These are phyloP conservation scores for Coluber constrictor DNA, from an alignment of 2,797 vertebrate species.

Conservation along the genomic window DNA sequence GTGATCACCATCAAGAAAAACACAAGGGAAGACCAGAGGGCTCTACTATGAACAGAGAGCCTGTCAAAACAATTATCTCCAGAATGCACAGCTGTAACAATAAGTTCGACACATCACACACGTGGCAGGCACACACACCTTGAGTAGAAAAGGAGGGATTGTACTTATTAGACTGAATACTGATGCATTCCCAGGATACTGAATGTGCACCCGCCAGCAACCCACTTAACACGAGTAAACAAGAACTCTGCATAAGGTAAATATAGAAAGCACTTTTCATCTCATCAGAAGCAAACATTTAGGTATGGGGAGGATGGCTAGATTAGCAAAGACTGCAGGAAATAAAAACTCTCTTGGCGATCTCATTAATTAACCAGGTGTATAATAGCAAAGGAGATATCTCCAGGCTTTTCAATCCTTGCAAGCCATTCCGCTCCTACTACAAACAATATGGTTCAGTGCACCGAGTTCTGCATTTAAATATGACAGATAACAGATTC, in stretches of 20 bases:
- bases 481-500: background rate
- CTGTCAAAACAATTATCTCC: background rate
- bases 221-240: background rate
- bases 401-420: background rate
- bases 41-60: background rate
- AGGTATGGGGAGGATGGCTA: background rate
- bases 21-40: background rate
- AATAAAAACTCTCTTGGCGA: background rate
- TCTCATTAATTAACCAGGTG: background rate
- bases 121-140: background rate
- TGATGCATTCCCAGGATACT: background rate
- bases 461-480: background rate
- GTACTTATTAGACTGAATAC: background rate
- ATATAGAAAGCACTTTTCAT: background rate
- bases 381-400: background rate
- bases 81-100: background rate
- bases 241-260: background rate
- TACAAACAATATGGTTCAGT: background rate
- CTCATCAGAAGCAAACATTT: background rate
- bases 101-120: background rate
- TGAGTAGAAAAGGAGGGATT: background rate
- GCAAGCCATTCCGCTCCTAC: background rate
- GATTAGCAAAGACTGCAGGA: background rate
- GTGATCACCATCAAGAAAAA: background rate
- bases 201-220: background rate